Base-by-base conservation (phyloP, 92 coral and sea anemone species). In the Epizoanthus stellaris region DNA sequence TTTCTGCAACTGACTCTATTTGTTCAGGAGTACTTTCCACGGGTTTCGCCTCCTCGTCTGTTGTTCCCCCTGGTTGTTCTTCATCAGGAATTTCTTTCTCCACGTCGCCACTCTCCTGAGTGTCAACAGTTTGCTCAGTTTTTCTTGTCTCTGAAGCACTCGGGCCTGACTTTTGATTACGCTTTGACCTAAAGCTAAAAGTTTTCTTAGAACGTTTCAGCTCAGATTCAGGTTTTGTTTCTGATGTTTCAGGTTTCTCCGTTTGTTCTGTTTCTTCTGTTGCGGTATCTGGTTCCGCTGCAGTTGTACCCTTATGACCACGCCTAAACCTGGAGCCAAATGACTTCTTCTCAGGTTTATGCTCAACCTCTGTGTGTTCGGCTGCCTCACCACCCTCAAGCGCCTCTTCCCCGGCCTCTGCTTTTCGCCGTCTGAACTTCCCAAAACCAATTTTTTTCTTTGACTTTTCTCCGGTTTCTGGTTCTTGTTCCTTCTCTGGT, bases 281-380 rank as follows among this genome's bases (percentile, higher is more conserved):
- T 38, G 69, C 59, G 9, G 42, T 6, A 15, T 23, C 85, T n/a
- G 72, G 43, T 64, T 85, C 83, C 56, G 53, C 70, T 23, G 38
- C 43, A 61, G 83, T 40, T 61, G 89, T 74, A n/a, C 93, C 67
- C 40, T 87, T 90, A 4, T 88, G 90, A 3, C 90, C 85, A 59
- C 90, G 87, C 79, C 68, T 90, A 60, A 90, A 90, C 81, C 72
- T 77, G 13, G 80, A 67, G 12, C 80, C 38, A 62, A 87, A 60
- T 11, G 82, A 76, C 42, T 84, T 88, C 85, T 83, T 88, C 66
- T 19, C 80, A 13, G 72, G 60, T 77, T 88, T 86, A 17, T 56
- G 70, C 13, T 85, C 81, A 17, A 75, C 10, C 25, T 73, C 82
- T 20, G 70, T 14, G 34, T 59, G 68, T 13, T 76, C 68, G 17